These are phyloP conservation scores for Emys orbicularis DNA, from an alignment of 2,797 vertebrate species.

Conservation along the genomic window DNA sequence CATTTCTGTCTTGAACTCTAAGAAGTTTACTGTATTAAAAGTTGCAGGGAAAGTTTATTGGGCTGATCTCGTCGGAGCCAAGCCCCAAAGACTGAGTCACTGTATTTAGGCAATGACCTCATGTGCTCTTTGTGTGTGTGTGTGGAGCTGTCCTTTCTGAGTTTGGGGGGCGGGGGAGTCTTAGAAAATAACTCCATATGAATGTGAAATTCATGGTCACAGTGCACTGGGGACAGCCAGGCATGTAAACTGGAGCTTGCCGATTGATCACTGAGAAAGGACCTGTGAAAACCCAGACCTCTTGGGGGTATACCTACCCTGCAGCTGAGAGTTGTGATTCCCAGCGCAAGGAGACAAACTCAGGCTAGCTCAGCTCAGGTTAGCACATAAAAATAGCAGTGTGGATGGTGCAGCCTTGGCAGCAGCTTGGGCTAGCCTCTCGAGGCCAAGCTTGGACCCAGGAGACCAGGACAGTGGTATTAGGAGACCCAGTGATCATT, in stretches of 20 bases:
- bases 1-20: not conserved
- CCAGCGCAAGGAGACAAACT: not conserved
- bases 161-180: no score
- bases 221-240: not conserved
- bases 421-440: not conserved
- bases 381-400: not conserved
- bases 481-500: not conserved
- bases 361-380: not conserved
- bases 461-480: not conserved
- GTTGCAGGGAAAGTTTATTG: not conserved
- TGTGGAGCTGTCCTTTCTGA: not conserved
- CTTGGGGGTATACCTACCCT: not conserved
- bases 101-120: not conserved
- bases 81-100: not conserved
- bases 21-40: not conserved
- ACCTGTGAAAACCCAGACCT: fast-evolving
- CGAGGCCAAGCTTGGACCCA: not conserved
- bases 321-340: not conserved
- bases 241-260: fast-evolving
- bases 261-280: fast-evolving
- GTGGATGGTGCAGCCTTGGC: not conserved
- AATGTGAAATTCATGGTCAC: not conserved
- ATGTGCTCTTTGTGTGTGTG: not conserved
- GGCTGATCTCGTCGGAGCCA: not conserved
- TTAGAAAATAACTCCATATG: not conserved